Evolutionary conservation across 2,113 vertebrate genomes (phyloP).

Genomic region (Diglossa brunneiventris): DNA sequence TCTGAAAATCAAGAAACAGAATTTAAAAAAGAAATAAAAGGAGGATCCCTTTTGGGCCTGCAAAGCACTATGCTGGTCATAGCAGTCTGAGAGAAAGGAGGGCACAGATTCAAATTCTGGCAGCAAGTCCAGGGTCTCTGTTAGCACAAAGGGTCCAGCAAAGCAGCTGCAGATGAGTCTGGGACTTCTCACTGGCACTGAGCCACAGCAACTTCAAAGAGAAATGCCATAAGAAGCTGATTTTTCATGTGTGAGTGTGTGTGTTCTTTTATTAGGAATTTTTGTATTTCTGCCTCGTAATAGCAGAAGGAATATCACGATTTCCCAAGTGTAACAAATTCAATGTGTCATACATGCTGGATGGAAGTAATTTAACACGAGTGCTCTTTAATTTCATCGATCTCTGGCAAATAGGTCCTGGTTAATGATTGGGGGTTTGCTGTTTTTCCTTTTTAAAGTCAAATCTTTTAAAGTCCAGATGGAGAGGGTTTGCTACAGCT

Average conservation of each 20-base stretch:
- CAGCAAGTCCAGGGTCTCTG: background rate
- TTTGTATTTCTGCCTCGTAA: constrained; percentile 63
- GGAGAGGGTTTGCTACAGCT: constrained; percentile 59
- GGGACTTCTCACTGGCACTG: constrained; percentile 14
- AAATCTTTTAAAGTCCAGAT: constrained; percentile 65
- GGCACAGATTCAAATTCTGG: background rate
- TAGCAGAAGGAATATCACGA: constrained; percentile 30
- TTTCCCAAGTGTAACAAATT: constrained; percentile 64
- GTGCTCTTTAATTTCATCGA: constrained; percentile 66
- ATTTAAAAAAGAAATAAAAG: background rate
- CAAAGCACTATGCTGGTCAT: background rate
- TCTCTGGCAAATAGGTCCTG: constrained; percentile 52
- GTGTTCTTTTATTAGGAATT: constrained; percentile 62
- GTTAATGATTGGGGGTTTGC: constrained; percentile 45
- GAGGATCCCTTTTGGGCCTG: background rate
- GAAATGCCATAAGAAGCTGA: constrained; percentile 44
- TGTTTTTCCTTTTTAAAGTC: constrained; percentile 45
- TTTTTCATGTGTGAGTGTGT: constrained; percentile 57
- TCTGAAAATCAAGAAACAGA: background rate
- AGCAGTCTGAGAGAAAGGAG: background rate
- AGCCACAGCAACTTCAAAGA: constrained; percentile 62
- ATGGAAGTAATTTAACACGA: constrained; percentile 70
- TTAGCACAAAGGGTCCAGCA: constrained; percentile 12
- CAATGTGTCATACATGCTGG: constrained; percentile 54
- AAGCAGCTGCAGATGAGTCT: background rate